Evolutionary conservation across 2,797 vertebrate genomes (phyloP).

Genomic region (Spatula versicolor): DNA sequence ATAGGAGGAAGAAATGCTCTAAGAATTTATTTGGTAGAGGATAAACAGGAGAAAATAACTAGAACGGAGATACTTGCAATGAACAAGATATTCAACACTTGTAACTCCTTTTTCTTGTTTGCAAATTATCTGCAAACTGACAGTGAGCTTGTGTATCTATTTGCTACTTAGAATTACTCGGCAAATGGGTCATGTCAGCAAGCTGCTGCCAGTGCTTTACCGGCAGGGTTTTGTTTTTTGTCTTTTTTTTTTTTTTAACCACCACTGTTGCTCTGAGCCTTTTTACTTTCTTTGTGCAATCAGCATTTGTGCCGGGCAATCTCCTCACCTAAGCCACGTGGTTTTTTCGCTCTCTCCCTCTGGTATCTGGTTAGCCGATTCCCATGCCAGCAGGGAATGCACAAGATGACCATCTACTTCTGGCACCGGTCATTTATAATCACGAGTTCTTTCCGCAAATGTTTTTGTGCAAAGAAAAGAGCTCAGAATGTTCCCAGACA

Average conservation of each 20-base stretch:
- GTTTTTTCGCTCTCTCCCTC: neutral
- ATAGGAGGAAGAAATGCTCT: neutral
- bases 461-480: neutral
- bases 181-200: conserved; percentile 20
- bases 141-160: neutral
- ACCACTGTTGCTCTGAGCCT: neutral
- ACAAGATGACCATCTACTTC: neutral
- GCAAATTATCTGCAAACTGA: neutral
- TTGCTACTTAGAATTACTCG: conserved; percentile 18
- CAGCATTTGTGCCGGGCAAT: neutral
- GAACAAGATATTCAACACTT: neutral
- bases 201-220: neutral
- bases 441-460: neutral
- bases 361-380: fast-evolving
- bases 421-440: neutral
- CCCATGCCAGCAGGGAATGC: neutral
- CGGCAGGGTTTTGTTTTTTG: neutral
- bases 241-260: neutral
- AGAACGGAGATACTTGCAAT: neutral
- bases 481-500: neutral
- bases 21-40: neutral
- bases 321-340: neutral
- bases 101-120: neutral
- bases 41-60: neutral
- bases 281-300: neutral